Percentiles rank a stretch among this genome's conserved stretches.
Evolutionary conservation across 2,888 invertebrate species (phyloP).

Genomic region (Dendrolimus pini): DNA sequence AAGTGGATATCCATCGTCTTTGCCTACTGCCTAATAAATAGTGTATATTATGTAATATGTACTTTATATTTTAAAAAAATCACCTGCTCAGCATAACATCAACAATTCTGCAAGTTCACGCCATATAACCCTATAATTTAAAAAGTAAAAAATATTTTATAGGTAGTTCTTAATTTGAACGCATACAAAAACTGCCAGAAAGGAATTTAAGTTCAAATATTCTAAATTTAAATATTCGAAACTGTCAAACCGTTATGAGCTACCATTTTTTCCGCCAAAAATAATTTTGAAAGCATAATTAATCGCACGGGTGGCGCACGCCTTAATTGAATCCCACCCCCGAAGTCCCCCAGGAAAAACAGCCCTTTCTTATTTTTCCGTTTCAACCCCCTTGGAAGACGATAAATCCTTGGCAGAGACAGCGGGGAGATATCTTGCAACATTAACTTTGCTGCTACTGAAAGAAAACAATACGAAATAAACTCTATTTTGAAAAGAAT

Average conservation of each 20-base stretch:
- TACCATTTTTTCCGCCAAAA: slow-evolving; percentile 32
- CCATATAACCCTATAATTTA: too few species aligned
- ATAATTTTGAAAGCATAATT: slow-evolving; percentile 63
- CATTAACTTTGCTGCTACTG: slow-evolving; percentile 3
- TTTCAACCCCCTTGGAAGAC: slow-evolving; percentile 66
- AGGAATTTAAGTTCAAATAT: too few species aligned
- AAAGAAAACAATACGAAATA: neutral
- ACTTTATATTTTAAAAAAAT: too few species aligned
- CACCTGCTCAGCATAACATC: too few species aligned
- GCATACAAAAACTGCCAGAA: too few species aligned
- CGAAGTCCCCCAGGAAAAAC: slow-evolving; percentile 65
- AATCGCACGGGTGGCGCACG: slow-evolving; percentile 56
- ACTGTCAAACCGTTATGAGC: too few species aligned
- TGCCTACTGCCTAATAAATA: too few species aligned
- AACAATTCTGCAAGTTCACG: too few species aligned
- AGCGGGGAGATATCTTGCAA: slow-evolving; percentile 65
- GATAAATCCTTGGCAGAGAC: slow-evolving; percentile 74
- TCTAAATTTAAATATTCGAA: neutral
- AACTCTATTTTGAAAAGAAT: neutral
- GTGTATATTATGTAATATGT: too few species aligned
- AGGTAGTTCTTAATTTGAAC: too few species aligned
- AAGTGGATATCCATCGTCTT: too few species aligned
- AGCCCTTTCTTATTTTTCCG: slow-evolving; percentile 74
- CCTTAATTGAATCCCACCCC: slow-evolving; percentile 69
- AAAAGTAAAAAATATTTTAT: too few species aligned